These are phyloP conservation scores for Drosophila anomalipes DNA, from an alignment of 2,888 invertebrate species.

Conservation along the genomic window DNA sequence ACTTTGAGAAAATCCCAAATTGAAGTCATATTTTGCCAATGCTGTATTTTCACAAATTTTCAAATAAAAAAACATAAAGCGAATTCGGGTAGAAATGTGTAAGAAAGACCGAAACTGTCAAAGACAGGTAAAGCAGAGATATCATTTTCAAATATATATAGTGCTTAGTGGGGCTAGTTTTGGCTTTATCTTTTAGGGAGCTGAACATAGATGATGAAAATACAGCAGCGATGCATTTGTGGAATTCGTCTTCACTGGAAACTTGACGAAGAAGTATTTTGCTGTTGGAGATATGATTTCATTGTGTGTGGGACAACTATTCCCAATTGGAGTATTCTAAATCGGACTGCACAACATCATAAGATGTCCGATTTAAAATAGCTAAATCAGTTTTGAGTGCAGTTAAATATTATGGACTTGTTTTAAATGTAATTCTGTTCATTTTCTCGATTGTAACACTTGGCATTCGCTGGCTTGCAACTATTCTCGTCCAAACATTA, in stretches of 20 bases:
- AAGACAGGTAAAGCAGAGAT: background rate
- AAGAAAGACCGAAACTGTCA: background rate
- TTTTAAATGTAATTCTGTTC: background rate
- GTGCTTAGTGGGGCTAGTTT: background rate
- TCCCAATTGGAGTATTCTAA: background rate
- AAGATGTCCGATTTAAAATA: background rate
- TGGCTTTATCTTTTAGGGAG: background rate
- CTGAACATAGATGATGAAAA: background rate
- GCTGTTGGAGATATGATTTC: background rate
- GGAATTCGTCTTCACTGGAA: background rate
- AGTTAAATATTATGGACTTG: background rate
- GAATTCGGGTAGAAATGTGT: background rate
- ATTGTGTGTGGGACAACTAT: background rate
- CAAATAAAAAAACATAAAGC: background rate
- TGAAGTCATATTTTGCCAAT: background rate
- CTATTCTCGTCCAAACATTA: slow-evolving; percentile 25
- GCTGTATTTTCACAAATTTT: background rate
- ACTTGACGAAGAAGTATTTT: background rate
- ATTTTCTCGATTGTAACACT: background rate
- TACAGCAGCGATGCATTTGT: background rate
- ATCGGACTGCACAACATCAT: background rate
- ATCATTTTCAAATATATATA: background rate
- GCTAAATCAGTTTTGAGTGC: background rate
- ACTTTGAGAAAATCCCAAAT: background rate
- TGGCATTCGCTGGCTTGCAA: background rate